These are phyloP conservation scores for Luperina nickerlii DNA, from an alignment of 2,888 invertebrate genomes.

Conservation along the genomic window DNA sequence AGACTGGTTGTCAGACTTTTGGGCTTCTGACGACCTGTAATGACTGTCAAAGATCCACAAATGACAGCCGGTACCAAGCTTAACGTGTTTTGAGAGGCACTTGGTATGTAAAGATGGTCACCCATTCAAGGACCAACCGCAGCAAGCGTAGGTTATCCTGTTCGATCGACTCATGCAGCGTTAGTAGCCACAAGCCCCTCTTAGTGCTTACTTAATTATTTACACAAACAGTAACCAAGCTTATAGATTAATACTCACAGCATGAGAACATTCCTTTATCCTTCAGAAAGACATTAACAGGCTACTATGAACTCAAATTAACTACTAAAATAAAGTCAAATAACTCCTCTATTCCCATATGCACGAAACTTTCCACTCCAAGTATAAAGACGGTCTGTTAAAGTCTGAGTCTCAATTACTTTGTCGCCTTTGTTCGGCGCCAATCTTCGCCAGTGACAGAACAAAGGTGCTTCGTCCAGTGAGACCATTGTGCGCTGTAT, in stretches of 20 bases:
- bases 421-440: constrained; percentile 29
- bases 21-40: too few species aligned
- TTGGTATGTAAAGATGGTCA: too few species aligned
- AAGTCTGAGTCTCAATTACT: constrained; percentile 44
- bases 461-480: constrained; percentile 27
- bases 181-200: too few species aligned
- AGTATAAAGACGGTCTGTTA: constrained; percentile 26
- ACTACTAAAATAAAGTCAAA: constrained; percentile 1
- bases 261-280: neutral
- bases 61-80: too few species aligned
- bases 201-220: too few species aligned
- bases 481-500: constrained; percentile 20
- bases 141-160: too few species aligned
- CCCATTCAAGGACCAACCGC: too few species aligned
- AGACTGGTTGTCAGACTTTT: too few species aligned
- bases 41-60: too few species aligned
- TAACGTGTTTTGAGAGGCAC: too few species aligned
- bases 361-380: constrained; percentile 9
- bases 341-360: neutral
- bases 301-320: constrained; percentile 6
- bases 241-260: neutral
- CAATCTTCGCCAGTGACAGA: constrained; percentile 24
- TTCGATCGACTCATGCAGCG: too few species aligned
- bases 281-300: neutral
- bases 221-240: neutral